A percentile compares a stretch with the other conserved stretches of the same genome.
phyloP scores from a whole-genome alignment of 2,797 vertebrate genomes.

The Mionectes olivaceus region DNA sequence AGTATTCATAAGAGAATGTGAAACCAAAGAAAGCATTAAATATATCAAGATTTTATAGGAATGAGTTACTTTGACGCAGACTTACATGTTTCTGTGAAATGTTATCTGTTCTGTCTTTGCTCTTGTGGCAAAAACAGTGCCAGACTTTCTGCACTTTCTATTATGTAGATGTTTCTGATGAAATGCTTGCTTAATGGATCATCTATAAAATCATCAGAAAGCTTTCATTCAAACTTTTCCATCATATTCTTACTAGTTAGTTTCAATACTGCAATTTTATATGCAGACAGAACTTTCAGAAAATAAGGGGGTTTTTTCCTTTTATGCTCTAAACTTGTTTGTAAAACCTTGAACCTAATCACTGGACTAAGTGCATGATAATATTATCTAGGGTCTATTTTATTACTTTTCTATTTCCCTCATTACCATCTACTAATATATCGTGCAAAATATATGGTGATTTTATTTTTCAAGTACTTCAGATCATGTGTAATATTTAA shows the following conservation, averaged over 20 bases:
- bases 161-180: background rate
- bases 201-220: background rate
- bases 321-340: background rate
- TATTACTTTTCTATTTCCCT: too few relatives aligned
- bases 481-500: background rate
- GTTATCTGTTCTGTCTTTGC: background rate
- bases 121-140: background rate
- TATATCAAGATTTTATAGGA: background rate
- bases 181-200: background rate
- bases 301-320: background rate
- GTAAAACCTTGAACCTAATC: background rate
- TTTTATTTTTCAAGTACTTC: background rate
- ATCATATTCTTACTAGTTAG: background rate
- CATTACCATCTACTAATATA: background rate
- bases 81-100: background rate
- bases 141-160: background rate
- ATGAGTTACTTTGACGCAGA: background rate
- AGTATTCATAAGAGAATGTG: background rate
- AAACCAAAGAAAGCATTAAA: background rate
- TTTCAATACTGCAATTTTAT: background rate
- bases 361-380: background rate
- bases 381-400: background rate
- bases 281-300: background rate
- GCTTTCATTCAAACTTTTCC: background rate
- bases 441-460: background rate